These are phyloP conservation scores for Myotis pilosus DNA, from an alignment of 2,797 vertebrate species.

Conservation along the genomic window DNA sequence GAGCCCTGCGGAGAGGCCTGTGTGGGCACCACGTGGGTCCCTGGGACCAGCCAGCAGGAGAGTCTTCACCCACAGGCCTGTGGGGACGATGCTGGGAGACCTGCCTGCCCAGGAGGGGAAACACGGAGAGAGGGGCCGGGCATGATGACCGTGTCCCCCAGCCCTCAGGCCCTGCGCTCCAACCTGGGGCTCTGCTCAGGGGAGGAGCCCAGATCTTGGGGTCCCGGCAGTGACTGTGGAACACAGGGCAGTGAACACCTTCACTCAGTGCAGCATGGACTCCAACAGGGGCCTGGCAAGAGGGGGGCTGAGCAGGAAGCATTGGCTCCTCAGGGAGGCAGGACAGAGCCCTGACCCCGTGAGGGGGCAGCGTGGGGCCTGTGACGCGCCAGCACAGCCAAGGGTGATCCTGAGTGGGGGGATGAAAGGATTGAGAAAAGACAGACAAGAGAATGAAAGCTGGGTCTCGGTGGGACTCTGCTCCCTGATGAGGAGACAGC, in stretches of 20 bases:
- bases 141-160: background rate
- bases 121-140: fast-evolving
- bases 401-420: no score
- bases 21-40: no score
- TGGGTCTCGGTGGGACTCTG: no score
- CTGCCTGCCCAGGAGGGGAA: background rate
- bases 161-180: fast-evolving
- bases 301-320: background rate
- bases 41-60: no score
- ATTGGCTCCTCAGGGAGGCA: background rate
- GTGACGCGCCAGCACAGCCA: no score
- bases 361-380: no score
- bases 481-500: no score
- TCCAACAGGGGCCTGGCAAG: background rate
- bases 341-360: background rate
- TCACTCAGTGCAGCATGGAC: background rate
- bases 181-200: background rate
- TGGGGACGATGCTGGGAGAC: background rate
- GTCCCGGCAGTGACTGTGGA: no score
- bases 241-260: background rate
- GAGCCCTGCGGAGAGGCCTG: no score
- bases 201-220: fast-evolving
- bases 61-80: fast-evolving
- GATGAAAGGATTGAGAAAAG: no score
- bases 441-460: no score